Conservation (phyloP, 2,888 invertebrate genomes). For the Chaitophorus viminalis region DNA sequence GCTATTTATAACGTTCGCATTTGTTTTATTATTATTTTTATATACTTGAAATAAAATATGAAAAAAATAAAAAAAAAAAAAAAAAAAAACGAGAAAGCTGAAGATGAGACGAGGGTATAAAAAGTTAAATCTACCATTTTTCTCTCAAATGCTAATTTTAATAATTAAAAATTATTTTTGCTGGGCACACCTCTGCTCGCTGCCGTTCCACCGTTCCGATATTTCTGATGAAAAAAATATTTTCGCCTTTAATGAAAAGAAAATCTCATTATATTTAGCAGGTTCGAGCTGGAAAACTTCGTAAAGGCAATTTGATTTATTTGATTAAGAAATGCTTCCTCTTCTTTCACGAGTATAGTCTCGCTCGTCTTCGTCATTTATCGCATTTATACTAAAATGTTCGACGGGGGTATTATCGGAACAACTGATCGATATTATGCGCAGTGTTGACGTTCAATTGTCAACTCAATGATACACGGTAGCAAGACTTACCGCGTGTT, state of each 20-base stretch:
- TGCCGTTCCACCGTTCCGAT: not conserved
- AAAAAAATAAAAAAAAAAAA: no score
- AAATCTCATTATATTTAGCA: constrained; percentile 39
- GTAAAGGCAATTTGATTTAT: constrained; percentile 33
- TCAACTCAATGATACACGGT: not conserved
- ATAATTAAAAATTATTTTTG: constrained; percentile 41
- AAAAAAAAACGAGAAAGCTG: constrained; percentile 1
- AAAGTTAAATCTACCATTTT: constrained; percentile 45
- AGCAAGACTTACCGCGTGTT: no score
- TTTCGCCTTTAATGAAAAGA: not conserved
- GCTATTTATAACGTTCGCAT: constrained; percentile 25
- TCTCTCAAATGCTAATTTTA: constrained; percentile 33
- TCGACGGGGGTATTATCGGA: not conserved
- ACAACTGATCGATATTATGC: not conserved
- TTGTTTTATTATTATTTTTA: constrained; percentile 14
- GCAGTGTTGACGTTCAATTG: not conserved
- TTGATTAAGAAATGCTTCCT: constrained; percentile 4
- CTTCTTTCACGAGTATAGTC: not conserved
- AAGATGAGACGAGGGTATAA: constrained; percentile 21
- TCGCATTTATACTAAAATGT: not conserved
- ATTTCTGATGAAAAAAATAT: constrained; percentile 22
- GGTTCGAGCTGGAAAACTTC: not conserved
- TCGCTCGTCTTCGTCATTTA: not conserved
- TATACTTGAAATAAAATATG: not conserved
- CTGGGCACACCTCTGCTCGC: not conserved